Evolutionary conservation across 2,888 invertebrate genomes (phyloP).

Genomic region (Apodemia mormo): DNA sequence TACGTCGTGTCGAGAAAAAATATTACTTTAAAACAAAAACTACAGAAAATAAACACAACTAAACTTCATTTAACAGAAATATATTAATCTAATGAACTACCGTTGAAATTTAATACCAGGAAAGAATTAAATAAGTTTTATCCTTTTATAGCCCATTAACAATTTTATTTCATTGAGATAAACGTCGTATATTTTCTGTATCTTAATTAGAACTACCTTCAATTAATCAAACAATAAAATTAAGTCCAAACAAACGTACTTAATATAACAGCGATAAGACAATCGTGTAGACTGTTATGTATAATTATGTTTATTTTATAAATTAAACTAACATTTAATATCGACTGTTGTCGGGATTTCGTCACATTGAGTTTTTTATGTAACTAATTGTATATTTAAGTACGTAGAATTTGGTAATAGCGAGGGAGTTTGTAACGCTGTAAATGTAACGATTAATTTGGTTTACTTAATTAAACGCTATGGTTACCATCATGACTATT

Average conservation of each 20-base stretch:
- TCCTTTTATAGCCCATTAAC: slow-evolving; percentile 10
- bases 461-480: too few relatives aligned
- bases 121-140: background rate
- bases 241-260: background rate
- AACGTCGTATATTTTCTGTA: slow-evolving; percentile 10
- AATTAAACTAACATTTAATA: background rate
- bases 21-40: too few relatives aligned
- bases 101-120: background rate
- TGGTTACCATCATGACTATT: too few relatives aligned
- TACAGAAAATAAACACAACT: too few relatives aligned
- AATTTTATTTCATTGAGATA: slow-evolving; percentile 12
- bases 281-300: background rate
- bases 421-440: too few relatives aligned
- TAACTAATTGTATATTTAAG: background rate
- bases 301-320: background rate
- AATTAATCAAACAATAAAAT: slow-evolving; percentile 12
- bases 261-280: background rate
- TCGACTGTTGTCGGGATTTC: background rate
- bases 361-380: background rate
- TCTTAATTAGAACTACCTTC: slow-evolving; percentile 8
- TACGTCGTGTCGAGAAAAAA: too few relatives aligned
- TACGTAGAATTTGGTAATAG: too few relatives aligned
- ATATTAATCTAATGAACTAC: background rate
- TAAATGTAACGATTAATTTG: too few relatives aligned
- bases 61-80: too few relatives aligned